phyloP scores from a whole-genome alignment of 2,888 invertebrate genomes.

The Drepana falcataria region DNA sequence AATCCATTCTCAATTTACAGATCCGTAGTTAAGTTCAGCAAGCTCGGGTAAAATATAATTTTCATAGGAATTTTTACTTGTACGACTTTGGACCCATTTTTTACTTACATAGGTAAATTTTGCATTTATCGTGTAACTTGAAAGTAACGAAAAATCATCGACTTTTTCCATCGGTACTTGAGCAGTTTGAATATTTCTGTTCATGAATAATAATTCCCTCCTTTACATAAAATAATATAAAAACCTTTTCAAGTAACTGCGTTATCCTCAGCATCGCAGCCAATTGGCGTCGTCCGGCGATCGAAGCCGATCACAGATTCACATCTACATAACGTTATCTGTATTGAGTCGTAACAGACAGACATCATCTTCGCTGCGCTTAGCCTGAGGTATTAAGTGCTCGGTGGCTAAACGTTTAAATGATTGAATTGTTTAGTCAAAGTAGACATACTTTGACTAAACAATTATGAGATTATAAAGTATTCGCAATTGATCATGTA shows the following conservation, averaged over 20 bases:
- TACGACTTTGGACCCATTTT: no score
- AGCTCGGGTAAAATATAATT: no score
- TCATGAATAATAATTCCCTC: not conserved
- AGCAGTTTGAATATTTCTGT: not conserved
- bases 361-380: slow-evolving; percentile 1
- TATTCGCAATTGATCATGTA: no score
- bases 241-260: not conserved
- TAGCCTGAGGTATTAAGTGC: slow-evolving; percentile 8
- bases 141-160: no score
- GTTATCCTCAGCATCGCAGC: slow-evolving; percentile 7
- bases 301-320: slow-evolving; percentile 29
- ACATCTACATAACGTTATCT: slow-evolving; percentile 54
- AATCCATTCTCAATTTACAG: no score
- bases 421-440: no score
- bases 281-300: slow-evolving; percentile 39
- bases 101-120: no score
- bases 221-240: not conserved
- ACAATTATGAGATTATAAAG: no score
- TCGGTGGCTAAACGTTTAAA: slow-evolving; percentile 14
- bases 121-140: no score
- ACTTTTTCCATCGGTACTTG: not conserved
- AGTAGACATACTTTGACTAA: no score
- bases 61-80: no score
- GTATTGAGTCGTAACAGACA: slow-evolving; percentile 25
- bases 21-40: no score